These are phyloP conservation scores for Gryllus bimaculatus DNA, from an alignment of 1,140 invertebrate genomes.

Conservation along the genomic window DNA sequence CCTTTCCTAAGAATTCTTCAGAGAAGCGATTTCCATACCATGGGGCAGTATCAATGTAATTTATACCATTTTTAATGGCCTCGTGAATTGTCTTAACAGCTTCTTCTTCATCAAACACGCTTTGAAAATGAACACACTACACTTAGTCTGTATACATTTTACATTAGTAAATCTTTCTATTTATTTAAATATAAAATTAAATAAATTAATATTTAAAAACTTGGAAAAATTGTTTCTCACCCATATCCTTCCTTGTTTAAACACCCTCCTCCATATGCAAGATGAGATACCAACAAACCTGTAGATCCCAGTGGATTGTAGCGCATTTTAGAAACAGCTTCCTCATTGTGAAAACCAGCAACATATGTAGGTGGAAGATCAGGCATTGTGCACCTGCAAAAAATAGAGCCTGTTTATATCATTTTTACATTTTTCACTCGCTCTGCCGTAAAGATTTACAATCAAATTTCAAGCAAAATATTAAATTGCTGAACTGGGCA, in stretches of 20 bases:
- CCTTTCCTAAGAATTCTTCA: slow-evolving; percentile 63
- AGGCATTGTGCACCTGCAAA: no score
- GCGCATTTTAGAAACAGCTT: slow-evolving; percentile 42
- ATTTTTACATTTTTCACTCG: no score
- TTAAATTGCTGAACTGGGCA: no score
- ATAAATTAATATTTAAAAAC: neutral
- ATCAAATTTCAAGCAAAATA: no score
- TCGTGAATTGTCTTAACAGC: slow-evolving; percentile 35
- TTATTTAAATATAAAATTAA: neutral
- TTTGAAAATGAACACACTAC: slow-evolving; percentile 22
- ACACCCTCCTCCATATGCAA: slow-evolving; percentile 42
- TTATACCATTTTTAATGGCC: slow-evolving; percentile 58
- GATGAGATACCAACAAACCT: slow-evolving; percentile 44
- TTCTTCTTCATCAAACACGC: slow-evolving; percentile 31
- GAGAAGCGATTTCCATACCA: slow-evolving; percentile 84
- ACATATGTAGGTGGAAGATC: slow-evolving; percentile 42
- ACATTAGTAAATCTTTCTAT: no score
- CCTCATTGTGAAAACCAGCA: slow-evolving; percentile 46
- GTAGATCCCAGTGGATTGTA: slow-evolving; percentile 48
- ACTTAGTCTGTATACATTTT: no score
- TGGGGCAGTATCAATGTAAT: slow-evolving; percentile 85
- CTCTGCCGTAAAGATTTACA: no score
- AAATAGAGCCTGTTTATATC: no score
- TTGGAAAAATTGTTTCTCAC: neutral
- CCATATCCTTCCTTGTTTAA: neutral